These are phyloP conservation scores for Parnassius glacialis DNA, from an alignment of 2,888 invertebrate species.

Conservation along the genomic window DNA sequence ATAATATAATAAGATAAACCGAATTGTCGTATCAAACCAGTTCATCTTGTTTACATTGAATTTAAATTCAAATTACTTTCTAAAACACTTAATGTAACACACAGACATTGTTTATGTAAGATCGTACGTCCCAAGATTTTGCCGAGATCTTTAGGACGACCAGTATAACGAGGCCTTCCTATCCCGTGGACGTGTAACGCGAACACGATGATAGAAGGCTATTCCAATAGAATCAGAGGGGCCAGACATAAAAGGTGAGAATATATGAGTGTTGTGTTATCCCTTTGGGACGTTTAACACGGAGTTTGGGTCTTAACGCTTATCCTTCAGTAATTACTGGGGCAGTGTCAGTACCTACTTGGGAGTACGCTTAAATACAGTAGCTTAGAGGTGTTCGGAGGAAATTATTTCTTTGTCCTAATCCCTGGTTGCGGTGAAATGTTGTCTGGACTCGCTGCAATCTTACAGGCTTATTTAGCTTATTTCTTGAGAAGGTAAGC, in stretches of 20 bases:
- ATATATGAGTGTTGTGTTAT: constrained; percentile 54
- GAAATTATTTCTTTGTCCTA: constrained; percentile 35
- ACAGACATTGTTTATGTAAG: constrained; percentile 19
- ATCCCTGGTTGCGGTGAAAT: constrained; percentile 31
- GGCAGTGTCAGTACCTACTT: constrained; percentile 56
- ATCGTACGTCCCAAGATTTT: constrained; percentile 47
- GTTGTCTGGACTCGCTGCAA: constrained; percentile 22
- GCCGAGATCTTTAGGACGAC: constrained; percentile 40
- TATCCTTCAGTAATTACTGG: constrained; percentile 70
- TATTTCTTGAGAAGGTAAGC: constrained; percentile 21
- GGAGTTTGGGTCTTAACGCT: constrained; percentile 67
- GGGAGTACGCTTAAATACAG: constrained; percentile 34
- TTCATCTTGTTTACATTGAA: too few relatives aligned
- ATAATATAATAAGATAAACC: too few relatives aligned
- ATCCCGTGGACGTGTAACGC: constrained; percentile 27
- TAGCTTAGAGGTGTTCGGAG: constrained; percentile 33
- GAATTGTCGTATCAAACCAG: too few relatives aligned
- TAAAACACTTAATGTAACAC: background rate
- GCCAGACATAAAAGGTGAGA: constrained; percentile 65
- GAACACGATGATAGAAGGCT: constrained; percentile 31
- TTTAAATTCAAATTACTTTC: background rate
- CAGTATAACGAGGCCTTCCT: constrained; percentile 41
- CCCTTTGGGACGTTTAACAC: constrained; percentile 69
- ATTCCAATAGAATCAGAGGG: constrained; percentile 39
- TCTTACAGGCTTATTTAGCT: constrained; percentile 24